Evolutionary conservation across 2,797 vertebrate species (phyloP), one percentile per base, ranked within the genome.

Genomic region (Echiichthys vipera): DNA sequence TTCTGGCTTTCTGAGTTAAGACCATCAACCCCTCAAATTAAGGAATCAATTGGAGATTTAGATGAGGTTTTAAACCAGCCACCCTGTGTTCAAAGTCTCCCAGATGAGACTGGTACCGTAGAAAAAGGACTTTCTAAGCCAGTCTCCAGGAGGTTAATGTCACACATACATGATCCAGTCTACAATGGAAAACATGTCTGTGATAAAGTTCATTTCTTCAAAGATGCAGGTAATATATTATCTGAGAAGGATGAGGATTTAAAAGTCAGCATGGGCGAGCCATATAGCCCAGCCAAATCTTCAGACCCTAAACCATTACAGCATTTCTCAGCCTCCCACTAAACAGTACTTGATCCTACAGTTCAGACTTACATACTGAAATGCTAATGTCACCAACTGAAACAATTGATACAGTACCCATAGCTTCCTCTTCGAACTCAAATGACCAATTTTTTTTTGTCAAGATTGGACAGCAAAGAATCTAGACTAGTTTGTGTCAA

Each of bases 161-260:
- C 71, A 63, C 77, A 84, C 30, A 12, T 73, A n/a, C 25, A 0
- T 49, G 77, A 85, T 62, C 72, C 66, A 56, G 12, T 72, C 8
- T 78, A 62, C 71, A 51, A 61, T 24, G 55, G 56, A 40, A 55
- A 54, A 62, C 18, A 34, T 55, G 29, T 24, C 30, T 17, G 4
- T 20, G 7, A 56, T 61, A 54, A 56, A 4, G 34, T 51, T 18
- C 0, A 40, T 51, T 62, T 40, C 12, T 61, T 34, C 65, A 32
- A 74, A 40, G 13, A 71, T 34, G 5, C 17, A 58, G 45, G 24
- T 12, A 15, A 47, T 34, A 37, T 62, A 46, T 57, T 3, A 2
- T 34, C 25, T 39, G 32, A 57, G 6, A 49, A 8, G 1, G 7
- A 29, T 36, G 14, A 67, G 20, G 10, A 47, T 59, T 9, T 10